Conservation (phyloP, 2,888 invertebrate species). For the Pseudococcus longispinus region DNA sequence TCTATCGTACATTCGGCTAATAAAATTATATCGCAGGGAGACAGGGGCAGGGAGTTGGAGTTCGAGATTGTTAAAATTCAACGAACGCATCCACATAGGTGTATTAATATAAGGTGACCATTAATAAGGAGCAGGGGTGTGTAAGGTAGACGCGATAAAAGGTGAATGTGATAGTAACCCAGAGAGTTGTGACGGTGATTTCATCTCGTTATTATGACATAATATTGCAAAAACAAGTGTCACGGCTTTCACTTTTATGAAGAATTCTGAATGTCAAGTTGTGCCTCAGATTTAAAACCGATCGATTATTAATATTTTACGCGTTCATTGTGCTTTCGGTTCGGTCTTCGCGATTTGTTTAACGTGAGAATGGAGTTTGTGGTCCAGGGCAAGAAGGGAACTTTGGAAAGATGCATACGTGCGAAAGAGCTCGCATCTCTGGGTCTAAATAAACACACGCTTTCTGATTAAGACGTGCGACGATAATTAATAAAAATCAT, state of each 20-base stretch:
- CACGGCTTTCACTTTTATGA: conserved; percentile 53
- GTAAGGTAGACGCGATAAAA: neutral
- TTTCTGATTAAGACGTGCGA: neutral
- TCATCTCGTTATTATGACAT: conserved; percentile 50
- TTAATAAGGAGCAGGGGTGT: neutral
- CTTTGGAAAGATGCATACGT: neutral
- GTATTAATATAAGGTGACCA: neutral
- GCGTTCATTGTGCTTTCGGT: neutral
- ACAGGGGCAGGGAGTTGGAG: neutral
- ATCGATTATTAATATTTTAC: neutral
- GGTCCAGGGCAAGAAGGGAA: neutral
- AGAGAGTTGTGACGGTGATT: conserved; percentile 45
- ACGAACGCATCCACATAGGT: neutral
- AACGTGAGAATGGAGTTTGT: no score
- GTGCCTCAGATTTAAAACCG: neutral
- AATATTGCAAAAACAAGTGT: conserved; percentile 54
- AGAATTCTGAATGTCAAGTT: conserved; percentile 50
- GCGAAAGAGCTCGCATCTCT: neutral
- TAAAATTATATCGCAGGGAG: no score
- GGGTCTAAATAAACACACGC: neutral
- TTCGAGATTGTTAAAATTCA: neutral
- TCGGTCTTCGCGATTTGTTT: no score
- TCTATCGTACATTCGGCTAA: neutral
- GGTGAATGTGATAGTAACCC: conserved; percentile 55
- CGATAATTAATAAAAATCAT: conserved; percentile 32